phyloP scores from a whole-genome alignment of 2,113 vertebrate species.

The Peromyscus leucopus region DNA sequence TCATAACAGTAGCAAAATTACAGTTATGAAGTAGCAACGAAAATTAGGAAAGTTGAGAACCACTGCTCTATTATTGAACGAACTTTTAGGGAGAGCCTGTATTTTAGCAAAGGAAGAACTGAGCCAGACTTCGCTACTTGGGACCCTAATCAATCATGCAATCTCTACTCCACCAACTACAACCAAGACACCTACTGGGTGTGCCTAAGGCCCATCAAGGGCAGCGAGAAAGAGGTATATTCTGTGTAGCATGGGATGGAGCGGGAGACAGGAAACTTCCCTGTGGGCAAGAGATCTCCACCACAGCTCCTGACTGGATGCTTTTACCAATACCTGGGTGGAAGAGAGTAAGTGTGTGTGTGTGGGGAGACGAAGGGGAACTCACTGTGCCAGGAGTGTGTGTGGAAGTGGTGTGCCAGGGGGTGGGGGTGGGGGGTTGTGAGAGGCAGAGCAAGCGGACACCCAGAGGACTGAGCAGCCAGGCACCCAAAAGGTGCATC shows the following conservation, averaged over 20 bases:
- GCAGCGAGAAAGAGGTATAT: background rate
- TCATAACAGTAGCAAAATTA: too few relatives aligned
- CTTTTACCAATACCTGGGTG: background rate
- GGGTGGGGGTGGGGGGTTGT: too few relatives aligned
- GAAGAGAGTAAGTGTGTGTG: background rate
- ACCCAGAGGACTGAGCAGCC: background rate
- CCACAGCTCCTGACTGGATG: background rate
- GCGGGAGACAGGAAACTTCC: background rate
- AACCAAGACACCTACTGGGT: background rate
- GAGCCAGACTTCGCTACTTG: background rate
- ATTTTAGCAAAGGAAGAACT: background rate
- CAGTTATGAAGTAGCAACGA: too few relatives aligned
- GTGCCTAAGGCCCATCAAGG: background rate
- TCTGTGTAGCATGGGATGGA: fast-evolving
- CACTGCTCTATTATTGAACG: too few relatives aligned
- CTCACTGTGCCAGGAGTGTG: background rate
- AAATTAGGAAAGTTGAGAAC: too few relatives aligned
- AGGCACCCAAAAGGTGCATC: background rate
- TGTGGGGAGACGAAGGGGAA: background rate
- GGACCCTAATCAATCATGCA: background rate
- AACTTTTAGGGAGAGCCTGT: background rate
- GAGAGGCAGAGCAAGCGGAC: background rate
- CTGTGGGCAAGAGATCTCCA: background rate
- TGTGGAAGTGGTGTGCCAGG: background rate
- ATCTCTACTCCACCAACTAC: background rate